Percentiles rank a stretch among this genome's conserved stretches.
phyloP scores from a whole-genome alignment of 2,113 vertebrate genomes.

The Coptodon bakossiorum region DNA sequence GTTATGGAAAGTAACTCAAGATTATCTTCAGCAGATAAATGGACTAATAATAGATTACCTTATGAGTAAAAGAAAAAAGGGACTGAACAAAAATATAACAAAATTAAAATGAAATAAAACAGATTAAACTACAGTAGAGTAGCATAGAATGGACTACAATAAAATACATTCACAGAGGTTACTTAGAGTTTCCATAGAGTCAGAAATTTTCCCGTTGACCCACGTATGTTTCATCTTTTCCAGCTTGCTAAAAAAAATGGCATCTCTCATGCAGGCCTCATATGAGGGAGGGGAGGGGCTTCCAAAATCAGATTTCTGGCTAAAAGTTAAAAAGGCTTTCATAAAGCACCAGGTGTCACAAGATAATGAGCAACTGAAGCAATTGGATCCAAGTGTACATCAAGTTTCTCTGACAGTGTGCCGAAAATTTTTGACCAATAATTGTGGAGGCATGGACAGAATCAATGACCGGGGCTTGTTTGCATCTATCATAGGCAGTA shows the following conservation, averaged over 20 bases:
- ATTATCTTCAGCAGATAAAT: not conserved
- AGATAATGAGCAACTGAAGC: not conserved
- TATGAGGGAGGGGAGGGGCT: not conserved
- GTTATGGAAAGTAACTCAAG: not conserved
- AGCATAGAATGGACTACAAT: not conserved
- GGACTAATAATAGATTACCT: not conserved
- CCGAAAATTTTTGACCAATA: not conserved
- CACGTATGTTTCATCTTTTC: not conserved
- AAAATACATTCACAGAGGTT: not conserved
- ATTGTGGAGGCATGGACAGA: not conserved
- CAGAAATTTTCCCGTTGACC: not conserved
- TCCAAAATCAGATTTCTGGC: not conserved
- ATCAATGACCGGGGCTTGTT: not conserved
- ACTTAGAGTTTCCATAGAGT: not conserved
- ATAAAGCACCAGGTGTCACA: not conserved
- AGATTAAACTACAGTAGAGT: not conserved
- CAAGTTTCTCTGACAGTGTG: fast-evolving
- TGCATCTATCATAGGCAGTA: not conserved
- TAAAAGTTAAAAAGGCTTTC: not conserved
- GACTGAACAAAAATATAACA: not conserved
- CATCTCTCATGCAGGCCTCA: not conserved
- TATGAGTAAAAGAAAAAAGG: not conserved
- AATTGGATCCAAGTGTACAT: not conserved
- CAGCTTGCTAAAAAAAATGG: not conserved
- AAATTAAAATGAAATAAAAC: not conserved